Conservation (phyloP, 2,888 invertebrate genomes). For the Polydrusus cervinus region DNA sequence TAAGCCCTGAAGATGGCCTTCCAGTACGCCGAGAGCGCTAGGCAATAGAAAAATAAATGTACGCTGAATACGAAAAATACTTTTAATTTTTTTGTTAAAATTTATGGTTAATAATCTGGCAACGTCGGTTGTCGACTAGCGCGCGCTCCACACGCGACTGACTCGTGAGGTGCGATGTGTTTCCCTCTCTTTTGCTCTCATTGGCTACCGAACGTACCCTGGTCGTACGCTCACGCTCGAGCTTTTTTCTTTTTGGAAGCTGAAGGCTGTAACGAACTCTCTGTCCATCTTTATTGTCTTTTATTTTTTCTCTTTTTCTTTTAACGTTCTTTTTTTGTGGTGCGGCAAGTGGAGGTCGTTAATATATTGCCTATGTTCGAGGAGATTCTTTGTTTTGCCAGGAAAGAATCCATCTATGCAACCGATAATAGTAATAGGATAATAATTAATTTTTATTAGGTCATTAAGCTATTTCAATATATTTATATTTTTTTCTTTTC, state of each 20-base stretch:
- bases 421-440: not conserved
- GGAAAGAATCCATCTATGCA: not conserved
- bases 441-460: too few relatives aligned
- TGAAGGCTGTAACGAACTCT: conserved; percentile 61
- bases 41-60: too few relatives aligned
- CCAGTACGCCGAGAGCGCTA: too few relatives aligned
- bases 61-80: too few relatives aligned
- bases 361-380: not conserved
- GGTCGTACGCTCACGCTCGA: conserved; percentile 39
- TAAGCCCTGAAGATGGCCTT: too few relatives aligned
- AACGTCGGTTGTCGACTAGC: conserved; percentile 58
- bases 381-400: not conserved
- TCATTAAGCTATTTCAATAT: too few relatives aligned
- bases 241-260: conserved; percentile 55
- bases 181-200: conserved; percentile 50
- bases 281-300: conserved; percentile 45
- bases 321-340: conserved; percentile 22
- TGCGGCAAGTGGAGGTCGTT: conserved; percentile 2
- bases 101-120: conserved; percentile 11
- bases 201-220: conserved; percentile 48
- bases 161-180: conserved; percentile 58
- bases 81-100: not conserved
- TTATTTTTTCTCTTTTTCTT: conserved; percentile 42
- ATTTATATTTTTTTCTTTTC: too few relatives aligned
- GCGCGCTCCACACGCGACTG: conserved; percentile 70